Percentiles rank a stretch among this genome's conserved stretches.
phyloP scores from a whole-genome alignment of 2,797 vertebrate species.

The Phrynocephalus guinanensis region DNA sequence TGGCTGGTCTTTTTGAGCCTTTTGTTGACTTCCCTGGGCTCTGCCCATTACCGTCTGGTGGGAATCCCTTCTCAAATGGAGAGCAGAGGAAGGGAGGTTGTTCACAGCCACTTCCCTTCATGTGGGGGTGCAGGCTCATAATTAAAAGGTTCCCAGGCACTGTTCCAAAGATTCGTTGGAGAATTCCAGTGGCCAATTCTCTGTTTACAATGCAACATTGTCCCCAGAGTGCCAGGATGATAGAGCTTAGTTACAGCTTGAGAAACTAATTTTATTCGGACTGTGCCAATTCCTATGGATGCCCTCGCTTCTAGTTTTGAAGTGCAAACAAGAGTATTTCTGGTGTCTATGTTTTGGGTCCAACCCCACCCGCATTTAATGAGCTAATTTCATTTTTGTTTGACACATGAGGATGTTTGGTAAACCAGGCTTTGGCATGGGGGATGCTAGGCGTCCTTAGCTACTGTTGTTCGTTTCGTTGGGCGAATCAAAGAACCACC shows the following conservation, averaged over 20 bases:
- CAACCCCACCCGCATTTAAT: background rate
- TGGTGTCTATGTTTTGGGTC: background rate
- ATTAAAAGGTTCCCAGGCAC: background rate
- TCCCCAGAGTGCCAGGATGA: background rate
- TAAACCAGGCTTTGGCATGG: constrained; percentile 15
- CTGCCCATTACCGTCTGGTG: background rate
- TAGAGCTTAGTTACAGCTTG: background rate
- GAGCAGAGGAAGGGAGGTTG: background rate
- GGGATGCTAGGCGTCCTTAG: background rate
- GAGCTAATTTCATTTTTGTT: background rate
- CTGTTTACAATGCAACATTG: background rate
- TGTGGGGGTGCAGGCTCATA: background rate
- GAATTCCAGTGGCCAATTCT: background rate
- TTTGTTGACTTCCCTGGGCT: background rate
- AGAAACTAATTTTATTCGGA: no score
- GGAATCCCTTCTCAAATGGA: background rate
- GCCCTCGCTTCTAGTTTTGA: background rate
- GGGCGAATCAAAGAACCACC: background rate
- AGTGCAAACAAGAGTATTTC: background rate
- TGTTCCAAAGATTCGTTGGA: background rate
- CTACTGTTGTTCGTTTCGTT: background rate
- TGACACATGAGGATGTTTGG: background rate
- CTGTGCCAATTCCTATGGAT: background rate
- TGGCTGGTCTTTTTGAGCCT: constrained; percentile 1
- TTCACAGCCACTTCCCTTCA: background rate